Conservation (phyloP, 2,888 invertebrate species). For the Caenorhabditis virilis region DNA sequence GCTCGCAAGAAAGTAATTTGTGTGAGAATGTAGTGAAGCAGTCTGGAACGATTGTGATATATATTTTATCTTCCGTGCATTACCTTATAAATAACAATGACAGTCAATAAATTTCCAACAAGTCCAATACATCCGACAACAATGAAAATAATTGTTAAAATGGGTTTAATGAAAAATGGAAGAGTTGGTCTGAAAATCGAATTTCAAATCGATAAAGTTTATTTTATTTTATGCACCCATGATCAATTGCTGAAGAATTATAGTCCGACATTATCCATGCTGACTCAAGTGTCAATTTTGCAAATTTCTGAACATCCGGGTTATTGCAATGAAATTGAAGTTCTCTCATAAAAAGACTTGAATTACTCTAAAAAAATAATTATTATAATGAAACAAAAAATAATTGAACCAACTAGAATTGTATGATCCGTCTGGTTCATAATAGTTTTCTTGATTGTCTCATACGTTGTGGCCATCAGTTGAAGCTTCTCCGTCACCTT, state of each 20-base stretch:
- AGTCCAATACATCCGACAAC: constrained; percentile 61
- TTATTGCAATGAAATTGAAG: constrained; percentile 15
- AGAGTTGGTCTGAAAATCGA: constrained; percentile 1
- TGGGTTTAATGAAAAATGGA: constrained; percentile 34
- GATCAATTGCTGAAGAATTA: background rate
- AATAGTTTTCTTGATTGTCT: background rate
- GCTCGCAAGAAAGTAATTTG: constrained; percentile 66
- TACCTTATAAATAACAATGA: constrained; percentile 49
- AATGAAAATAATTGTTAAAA: constrained; percentile 57
- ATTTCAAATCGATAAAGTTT: background rate
- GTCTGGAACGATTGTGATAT: constrained; percentile 32
- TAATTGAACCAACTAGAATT: background rate
- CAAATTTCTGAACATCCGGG: constrained; percentile 21
- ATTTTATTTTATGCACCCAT: background rate
- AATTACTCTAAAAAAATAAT: background rate
- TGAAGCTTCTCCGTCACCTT: background rate
- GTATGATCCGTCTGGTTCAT: background rate
- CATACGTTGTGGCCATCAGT: background rate
- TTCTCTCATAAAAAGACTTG: background rate
- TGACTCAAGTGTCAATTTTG: constrained; percentile 8
- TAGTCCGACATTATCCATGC: constrained; percentile 12
- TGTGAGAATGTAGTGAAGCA: constrained; percentile 61
- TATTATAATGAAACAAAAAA: background rate
- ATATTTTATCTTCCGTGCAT: background rate
- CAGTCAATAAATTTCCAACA: constrained; percentile 63